Evolutionary conservation across 1,140 invertebrate genomes (phyloP), one percentile per base, ranked within the genome.

Genomic region (Caenorhabditis remanei): DNA sequence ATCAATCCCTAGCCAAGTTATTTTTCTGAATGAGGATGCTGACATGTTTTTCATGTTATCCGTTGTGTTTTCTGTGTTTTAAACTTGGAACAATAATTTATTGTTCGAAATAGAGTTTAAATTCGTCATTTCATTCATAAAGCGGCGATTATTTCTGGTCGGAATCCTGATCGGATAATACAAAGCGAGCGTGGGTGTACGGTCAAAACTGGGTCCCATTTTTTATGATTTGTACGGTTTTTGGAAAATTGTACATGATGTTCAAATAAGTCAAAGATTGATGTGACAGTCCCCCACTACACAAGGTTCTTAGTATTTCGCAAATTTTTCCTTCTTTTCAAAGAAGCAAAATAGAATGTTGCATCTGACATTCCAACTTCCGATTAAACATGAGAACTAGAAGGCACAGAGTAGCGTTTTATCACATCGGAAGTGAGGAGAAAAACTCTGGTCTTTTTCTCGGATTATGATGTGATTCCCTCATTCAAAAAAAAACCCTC

Each of bases 351-450:
- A 32, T 32, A 32, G 32, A 32, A 32, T 32, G 32, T 32, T 32
- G 32, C 32, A 32, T 32, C 32, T 32, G 32, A 32, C 32, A 32
- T 32, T 32, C 32, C 1, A 67, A 46, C 40, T 50, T 50, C 71
- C 46, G 71, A 79, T 50, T 9, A 79, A 50, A 19, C 71, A 50
- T 9, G 9, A 53, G 32, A n/a, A 71, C 40, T 46, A 7, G 46
- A 79, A 48, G 71, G 14, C 61, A 63, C 24, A 63, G 14, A 63
- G 71, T 50, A 71, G 41, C 65, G 8, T 79, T 41, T 79, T 79
- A 79, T 79, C 71, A 79, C 16, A 79, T 79, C 43, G 71, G 46
- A 50, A 79, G 71, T 79, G 71, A 67, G 19, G 21, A 48, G 67
- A 43, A 75, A 75, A 75, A 46, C 40, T 13, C 7, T 21, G 46